Evolutionary conservation across 2,888 invertebrate species (phyloP).

Genomic region (Didymodactylos carnosus): DNA sequence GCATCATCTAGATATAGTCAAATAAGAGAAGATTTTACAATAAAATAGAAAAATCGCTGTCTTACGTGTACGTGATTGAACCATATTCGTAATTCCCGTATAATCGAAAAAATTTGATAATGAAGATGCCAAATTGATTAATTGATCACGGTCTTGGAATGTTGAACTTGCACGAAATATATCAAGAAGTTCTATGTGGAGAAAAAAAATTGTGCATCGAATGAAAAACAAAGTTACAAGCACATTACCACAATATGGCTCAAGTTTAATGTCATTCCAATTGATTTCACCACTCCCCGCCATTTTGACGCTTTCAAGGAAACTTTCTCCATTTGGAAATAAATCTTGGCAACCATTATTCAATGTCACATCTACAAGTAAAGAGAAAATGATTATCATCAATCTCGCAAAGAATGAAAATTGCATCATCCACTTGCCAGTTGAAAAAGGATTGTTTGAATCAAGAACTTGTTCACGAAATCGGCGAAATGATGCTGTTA

Average conservation of each 20-base stretch:
- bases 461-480: neutral
- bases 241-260: constrained; percentile 28
- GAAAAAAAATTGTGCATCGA: neutral
- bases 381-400: too few relatives aligned
- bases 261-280: constrained; percentile 29
- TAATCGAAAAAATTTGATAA: constrained; percentile 29
- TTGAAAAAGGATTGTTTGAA: neutral
- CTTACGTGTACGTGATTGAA: too few relatives aligned
- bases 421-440: too few relatives aligned
- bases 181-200: neutral
- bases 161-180: neutral
- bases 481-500: neutral
- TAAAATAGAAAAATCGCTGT: neutral
- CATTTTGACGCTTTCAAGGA: constrained; percentile 25
- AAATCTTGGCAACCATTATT: too few relatives aligned
- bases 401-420: too few relatives aligned
- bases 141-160: constrained; percentile 25
- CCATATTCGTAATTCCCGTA: constrained; percentile 17
- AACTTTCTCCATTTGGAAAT: neutral
- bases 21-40: neutral
- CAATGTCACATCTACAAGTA: too few relatives aligned
- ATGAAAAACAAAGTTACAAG: neutral
- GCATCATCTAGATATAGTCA: too few relatives aligned
- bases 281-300: constrained; percentile 23
- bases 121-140: constrained; percentile 30